These are phyloP conservation scores for Sarcophaga variegata DNA, from an alignment of 2,888 invertebrate genomes.

Conservation along the genomic window DNA sequence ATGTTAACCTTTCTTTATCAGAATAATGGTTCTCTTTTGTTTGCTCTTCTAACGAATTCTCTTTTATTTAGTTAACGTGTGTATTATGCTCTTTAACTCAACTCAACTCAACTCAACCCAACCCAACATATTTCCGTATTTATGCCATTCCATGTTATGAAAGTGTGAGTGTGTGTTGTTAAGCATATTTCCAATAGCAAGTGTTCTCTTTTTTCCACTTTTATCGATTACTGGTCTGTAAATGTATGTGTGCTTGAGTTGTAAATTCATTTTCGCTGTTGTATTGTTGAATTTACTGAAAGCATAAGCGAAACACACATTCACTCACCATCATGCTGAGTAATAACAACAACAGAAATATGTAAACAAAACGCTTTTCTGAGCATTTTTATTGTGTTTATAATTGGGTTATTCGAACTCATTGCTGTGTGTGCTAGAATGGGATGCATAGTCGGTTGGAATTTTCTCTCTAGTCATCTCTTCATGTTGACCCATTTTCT, in stretches of 20 bases:
- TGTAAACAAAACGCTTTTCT: constrained; percentile 56
- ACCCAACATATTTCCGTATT: not conserved
- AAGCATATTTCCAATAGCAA: too few species aligned
- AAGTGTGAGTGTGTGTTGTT: too few species aligned
- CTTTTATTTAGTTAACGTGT: not conserved
- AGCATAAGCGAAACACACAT: constrained; percentile 19
- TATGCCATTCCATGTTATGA: too few species aligned
- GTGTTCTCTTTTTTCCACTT: constrained; percentile 37
- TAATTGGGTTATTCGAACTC: constrained; percentile 57
- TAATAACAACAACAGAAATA: constrained; percentile 27
- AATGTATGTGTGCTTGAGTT: not conserved
- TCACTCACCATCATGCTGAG: not conserved
- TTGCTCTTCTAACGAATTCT: not conserved
- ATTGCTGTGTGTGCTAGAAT: constrained; percentile 42
- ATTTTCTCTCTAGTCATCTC: constrained; percentile 43
- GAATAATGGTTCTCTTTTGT: too few species aligned
- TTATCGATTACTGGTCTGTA: not conserved
- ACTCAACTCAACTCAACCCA: constrained; percentile 37
- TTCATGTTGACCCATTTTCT: constrained; percentile 61
- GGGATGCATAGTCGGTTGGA: constrained; percentile 41
- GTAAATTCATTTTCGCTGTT: not conserved
- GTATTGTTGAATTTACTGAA: constrained; percentile 19
- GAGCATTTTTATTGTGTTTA: constrained; percentile 25
- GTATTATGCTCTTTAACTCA: constrained; percentile 8
- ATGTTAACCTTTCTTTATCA: not conserved